phyloP scores from a whole-genome alignment of 2,113 vertebrate species.

The Oryzias javanicus region DNA sequence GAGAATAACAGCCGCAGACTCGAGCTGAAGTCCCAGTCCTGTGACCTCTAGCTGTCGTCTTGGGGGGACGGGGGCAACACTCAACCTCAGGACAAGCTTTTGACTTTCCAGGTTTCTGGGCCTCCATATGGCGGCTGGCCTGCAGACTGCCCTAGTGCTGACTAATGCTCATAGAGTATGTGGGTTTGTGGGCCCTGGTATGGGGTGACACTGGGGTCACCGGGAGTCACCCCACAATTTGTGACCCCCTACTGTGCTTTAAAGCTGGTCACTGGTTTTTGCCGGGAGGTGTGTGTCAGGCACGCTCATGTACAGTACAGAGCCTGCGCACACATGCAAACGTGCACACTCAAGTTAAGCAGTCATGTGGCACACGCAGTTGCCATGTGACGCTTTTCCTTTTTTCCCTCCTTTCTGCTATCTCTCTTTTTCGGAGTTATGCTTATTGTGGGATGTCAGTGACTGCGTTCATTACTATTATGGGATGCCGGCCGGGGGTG shows the following conservation, averaged over 20 bases:
- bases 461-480: constrained; percentile 77
- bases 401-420: constrained; percentile 40
- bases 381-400: constrained; percentile 72
- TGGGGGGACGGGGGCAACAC: background rate
- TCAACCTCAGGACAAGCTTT: constrained; percentile 1
- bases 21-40: constrained; percentile 38
- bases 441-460: constrained; percentile 83
- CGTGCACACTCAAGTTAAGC: constrained; percentile 71
- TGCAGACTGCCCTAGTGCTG: background rate
- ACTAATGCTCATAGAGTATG: background rate
- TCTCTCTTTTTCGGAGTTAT: constrained; percentile 79
- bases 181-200: background rate
- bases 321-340: constrained; percentile 60
- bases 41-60: constrained; percentile 21
- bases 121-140: background rate
- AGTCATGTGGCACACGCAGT: constrained; percentile 76
- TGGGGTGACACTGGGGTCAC: constrained; percentile 22
- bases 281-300: constrained; percentile 5
- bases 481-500: constrained; percentile 72
- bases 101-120: background rate
- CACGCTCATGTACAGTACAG: constrained; percentile 36
- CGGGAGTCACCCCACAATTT: constrained; percentile 7
- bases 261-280: background rate
- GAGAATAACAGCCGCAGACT: constrained; percentile 11
- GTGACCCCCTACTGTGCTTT: background rate